Evolutionary conservation across 2,113 vertebrate species (phyloP).

Genomic region (Hipposideros armiger): DNA sequence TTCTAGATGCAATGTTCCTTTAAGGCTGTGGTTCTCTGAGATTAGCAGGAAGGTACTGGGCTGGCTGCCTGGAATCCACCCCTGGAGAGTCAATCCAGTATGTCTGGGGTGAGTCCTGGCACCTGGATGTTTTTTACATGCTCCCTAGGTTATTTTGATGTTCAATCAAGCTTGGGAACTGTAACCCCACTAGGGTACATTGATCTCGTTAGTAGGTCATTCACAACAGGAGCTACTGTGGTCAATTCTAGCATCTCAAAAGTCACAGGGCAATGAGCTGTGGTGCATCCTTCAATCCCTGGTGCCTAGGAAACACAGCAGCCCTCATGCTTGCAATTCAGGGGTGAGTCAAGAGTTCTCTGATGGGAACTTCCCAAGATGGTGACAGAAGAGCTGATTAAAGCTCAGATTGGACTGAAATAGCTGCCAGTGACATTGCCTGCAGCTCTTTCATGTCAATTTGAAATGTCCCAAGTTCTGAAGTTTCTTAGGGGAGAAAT

Average conservation of each 20-base stretch:
- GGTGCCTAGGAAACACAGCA: background rate
- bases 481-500: conserved; percentile 67
- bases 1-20: conserved; percentile 1
- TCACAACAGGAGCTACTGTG: background rate
- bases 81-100: background rate
- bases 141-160: background rate
- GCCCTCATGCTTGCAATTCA: background rate
- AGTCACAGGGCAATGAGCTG: too few species aligned
- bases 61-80: background rate
- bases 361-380: background rate
- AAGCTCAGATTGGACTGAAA: conserved; percentile 18
- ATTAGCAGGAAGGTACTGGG: background rate
- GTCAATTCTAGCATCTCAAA: background rate
- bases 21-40: background rate
- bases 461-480: conserved; percentile 67
- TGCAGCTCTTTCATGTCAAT: conserved; percentile 52
- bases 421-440: conserved; percentile 27
- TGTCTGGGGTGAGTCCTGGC: background rate
- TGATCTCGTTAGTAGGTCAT: background rate
- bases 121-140: background rate
- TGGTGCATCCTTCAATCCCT: background rate
- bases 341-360: background rate
- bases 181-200: fast-evolving
- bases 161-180: background rate
- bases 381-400: background rate